Evolutionary conservation across 2,888 invertebrate genomes (phyloP).

Genomic region (Mythimna lalbum): DNA sequence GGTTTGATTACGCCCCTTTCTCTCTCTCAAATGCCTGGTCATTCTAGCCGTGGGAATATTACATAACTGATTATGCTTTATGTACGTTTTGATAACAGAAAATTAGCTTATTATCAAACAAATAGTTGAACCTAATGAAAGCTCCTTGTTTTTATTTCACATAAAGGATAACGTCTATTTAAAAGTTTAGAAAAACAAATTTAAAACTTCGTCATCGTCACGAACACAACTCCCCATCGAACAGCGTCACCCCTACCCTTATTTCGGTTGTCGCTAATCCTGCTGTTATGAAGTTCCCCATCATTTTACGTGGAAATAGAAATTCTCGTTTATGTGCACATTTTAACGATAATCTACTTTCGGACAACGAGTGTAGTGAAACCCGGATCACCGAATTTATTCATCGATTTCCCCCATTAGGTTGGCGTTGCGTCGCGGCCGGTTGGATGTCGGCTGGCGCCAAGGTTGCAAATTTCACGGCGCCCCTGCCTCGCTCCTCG

Average conservation of each 20-base stretch:
- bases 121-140: conserved; percentile 3
- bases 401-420: conserved; percentile 80
- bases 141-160: not conserved
- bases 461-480: conserved; percentile 79
- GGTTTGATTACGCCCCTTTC: too few species aligned
- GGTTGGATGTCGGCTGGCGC: conserved; percentile 72
- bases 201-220: not conserved
- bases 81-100: conserved; percentile 21
- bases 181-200: not conserved
- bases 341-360: conserved; percentile 69
- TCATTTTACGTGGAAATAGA: conserved; percentile 40
- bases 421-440: conserved; percentile 69
- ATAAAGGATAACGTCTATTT: not conserved
- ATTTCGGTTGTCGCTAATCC: conserved; percentile 28
- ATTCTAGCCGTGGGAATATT: too few species aligned
- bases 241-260: conserved; percentile 19
- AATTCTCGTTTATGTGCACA: conserved; percentile 46
- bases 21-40: too few species aligned
- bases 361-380: conserved; percentile 59
- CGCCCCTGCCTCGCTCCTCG: conserved; percentile 73
- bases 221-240: conserved; percentile 14
- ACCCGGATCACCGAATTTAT: conserved; percentile 74
- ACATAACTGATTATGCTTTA: too few species aligned
- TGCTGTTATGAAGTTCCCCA: conserved; percentile 23
- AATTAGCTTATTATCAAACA: not conserved